A percentile compares a stretch with the other conserved stretches of the same genome.
Conservation (phyloP, 1,140 invertebrate species). For the Drosophila lacertosa region DNA sequence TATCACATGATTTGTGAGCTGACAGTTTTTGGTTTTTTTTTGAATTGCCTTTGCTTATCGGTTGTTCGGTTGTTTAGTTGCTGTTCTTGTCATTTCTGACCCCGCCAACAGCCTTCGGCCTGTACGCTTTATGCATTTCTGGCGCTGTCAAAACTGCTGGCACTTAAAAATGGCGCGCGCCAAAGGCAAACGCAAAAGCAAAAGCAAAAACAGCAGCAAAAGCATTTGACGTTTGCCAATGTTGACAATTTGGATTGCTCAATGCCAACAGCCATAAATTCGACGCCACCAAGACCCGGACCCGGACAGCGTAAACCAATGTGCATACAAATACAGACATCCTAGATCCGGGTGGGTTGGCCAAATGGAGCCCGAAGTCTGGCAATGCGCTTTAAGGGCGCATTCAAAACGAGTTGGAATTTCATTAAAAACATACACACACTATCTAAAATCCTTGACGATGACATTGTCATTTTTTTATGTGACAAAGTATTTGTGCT, state of each 20-base stretch:
- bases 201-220: background rate
- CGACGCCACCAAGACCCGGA: conserved; percentile 42
- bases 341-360: background rate
- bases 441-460: too few species aligned
- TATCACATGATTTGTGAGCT: conserved; percentile 18
- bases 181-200: conserved; percentile 20
- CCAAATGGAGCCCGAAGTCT: conserved; percentile 6
- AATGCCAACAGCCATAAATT: conserved; percentile 52
- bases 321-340: too few species aligned
- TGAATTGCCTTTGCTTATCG: background rate
- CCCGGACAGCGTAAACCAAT: conserved; percentile 1
- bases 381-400: conserved; percentile 2
- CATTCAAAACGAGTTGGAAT: conserved; percentile 10
- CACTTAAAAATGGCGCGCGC: conserved; percentile 40
- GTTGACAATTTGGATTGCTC: conserved; percentile 54
- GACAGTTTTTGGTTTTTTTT: background rate
- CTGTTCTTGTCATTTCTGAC: background rate
- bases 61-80: background rate
- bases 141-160: conserved; percentile 41
- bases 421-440: background rate
- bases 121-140: conserved; percentile 41
- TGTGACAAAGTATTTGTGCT: too few species aligned
- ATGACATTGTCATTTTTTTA: background rate
- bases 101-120: conserved; percentile 6
- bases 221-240: conserved; percentile 49